Evolutionary conservation across 2,113 vertebrate genomes (phyloP).

Genomic region (Rhynchomys soricoides): DNA sequence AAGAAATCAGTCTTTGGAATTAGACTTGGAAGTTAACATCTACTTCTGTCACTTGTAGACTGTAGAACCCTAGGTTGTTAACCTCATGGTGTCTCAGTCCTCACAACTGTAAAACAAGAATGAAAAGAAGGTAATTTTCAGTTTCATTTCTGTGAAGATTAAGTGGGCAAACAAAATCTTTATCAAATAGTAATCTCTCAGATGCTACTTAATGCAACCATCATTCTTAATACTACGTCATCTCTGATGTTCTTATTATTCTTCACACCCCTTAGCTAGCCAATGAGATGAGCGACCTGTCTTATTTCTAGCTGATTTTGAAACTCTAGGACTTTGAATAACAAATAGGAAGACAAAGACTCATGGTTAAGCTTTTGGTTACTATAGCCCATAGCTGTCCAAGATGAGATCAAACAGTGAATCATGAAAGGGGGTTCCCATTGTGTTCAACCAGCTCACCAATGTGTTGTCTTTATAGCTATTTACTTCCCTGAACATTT

Average conservation of each 20-base stretch:
- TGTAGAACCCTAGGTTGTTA: not conserved
- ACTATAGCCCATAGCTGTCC: not conserved
- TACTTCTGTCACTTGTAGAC: not conserved
- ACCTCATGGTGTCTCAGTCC: not conserved
- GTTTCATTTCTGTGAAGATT: not conserved
- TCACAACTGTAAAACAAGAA: not conserved
- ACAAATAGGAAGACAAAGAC: not conserved
- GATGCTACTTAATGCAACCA: not conserved
- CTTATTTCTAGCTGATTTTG: not conserved
- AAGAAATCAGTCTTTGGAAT: conserved; percentile 42
- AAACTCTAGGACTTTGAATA: not conserved
- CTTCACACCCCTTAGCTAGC: not conserved
- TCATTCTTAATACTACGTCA: not conserved
- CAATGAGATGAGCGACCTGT: not conserved
- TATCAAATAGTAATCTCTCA: not conserved
- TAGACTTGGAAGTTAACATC: conserved; percentile 8
- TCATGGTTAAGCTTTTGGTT: conserved; percentile 6
- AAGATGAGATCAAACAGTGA: not conserved
- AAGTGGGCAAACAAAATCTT: not conserved
- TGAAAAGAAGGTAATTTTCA: not conserved
- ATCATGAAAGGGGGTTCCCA: not conserved
- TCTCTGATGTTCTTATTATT: not conserved
- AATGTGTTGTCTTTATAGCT: not conserved
- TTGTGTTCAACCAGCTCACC: not conserved
- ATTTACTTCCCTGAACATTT: not conserved